phyloP scores from a whole-genome alignment of 2,888 invertebrate genomes.

The Phania funesta region DNA sequence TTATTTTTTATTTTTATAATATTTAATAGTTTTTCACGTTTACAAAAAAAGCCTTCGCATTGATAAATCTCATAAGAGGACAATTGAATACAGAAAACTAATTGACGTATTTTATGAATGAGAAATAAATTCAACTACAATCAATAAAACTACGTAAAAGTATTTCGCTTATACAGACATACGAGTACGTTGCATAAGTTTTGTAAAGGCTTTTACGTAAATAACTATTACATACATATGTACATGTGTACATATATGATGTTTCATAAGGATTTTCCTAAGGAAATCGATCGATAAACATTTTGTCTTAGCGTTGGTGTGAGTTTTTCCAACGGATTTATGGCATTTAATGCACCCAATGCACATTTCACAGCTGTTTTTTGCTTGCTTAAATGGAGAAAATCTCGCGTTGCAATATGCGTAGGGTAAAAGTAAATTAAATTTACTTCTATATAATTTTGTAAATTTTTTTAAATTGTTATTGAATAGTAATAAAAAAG shows the following conservation, averaged over 20 bases:
- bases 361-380: background rate
- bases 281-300: slow-evolving; percentile 57
- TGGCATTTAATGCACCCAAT: background rate
- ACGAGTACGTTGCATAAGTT: background rate
- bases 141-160: background rate
- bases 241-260: background rate
- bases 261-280: slow-evolving; percentile 14
- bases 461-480: too few species aligned
- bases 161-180: background rate
- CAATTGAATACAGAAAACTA: background rate
- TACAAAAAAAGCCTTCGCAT: too few species aligned
- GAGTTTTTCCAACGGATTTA: background rate
- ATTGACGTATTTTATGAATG: slow-evolving; percentile 41
- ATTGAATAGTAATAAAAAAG: too few species aligned
- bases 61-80: too few species aligned
- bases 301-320: slow-evolving; percentile 20
- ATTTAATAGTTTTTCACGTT: too few species aligned
- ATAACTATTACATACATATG: background rate
- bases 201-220: slow-evolving; percentile 29
- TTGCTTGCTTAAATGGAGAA: background rate
- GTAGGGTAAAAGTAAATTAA: too few species aligned
- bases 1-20: too few species aligned
- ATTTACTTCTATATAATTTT: too few species aligned
- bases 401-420: too few species aligned
- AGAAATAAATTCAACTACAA: background rate